Conservation (phyloP, 2,113 vertebrate species). For the Rhinoderma darwinii region DNA sequence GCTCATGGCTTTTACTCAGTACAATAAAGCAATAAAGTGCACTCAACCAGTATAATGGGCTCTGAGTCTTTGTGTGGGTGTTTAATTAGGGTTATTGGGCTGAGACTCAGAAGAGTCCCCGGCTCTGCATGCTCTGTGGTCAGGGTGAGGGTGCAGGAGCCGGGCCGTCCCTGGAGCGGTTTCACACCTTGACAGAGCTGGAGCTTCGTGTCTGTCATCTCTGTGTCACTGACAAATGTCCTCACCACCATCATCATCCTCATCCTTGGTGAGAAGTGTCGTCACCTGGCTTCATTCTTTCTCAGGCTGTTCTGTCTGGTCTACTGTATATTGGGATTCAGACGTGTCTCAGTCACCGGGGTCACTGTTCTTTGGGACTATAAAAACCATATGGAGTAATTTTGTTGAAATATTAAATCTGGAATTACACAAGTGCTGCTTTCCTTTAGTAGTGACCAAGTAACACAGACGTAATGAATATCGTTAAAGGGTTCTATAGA, state of each 20-base stretch:
- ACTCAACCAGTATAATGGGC: background rate
- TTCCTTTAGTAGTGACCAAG: no score
- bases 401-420: no score
- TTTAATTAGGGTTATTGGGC: constrained; percentile 15
- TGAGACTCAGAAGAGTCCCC: background rate
- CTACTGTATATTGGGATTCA: no score
- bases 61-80: constrained; percentile 14
- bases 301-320: no score
- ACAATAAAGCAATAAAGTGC: constrained; percentile 28
- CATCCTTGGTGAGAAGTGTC: background rate
- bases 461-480: no score
- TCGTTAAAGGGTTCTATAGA: no score
- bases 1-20: background rate
- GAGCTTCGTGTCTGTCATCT: background rate
- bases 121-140: constrained; percentile 23
- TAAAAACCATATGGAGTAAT: no score
- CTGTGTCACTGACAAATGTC: background rate
- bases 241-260: background rate
- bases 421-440: no score
- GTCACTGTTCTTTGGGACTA: no score
- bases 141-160: background rate
- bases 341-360: no score
- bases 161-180: background rate
- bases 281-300: background rate
- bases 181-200: constrained; percentile 18